Percentiles rank a stretch among this genome's conserved stretches.
Conservation (phyloP, 1,140 invertebrate species). For the Campoletis sonorensis region DNA sequence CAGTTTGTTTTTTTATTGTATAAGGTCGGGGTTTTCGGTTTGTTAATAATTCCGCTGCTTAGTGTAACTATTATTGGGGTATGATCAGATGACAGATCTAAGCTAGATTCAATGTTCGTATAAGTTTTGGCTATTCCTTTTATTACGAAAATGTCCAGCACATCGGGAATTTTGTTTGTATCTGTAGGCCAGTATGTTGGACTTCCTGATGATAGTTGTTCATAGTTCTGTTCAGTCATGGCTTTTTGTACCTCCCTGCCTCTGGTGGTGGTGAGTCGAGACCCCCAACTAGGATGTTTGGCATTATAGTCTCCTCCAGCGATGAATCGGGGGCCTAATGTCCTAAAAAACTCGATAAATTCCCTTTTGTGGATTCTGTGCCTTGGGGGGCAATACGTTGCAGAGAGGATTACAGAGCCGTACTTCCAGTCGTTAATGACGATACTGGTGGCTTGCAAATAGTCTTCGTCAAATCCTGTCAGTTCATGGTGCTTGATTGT, state of each 20-base stretch:
- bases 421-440: background rate
- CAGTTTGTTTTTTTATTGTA: conserved; percentile 46
- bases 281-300: conserved; percentile 71
- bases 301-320: conserved; percentile 72
- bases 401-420: background rate
- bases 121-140: conserved; percentile 42
- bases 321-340: conserved; percentile 53
- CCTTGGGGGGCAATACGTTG: conserved; percentile 11
- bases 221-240: conserved; percentile 56
- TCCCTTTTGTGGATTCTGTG: conserved; percentile 15
- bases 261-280: conserved; percentile 61
- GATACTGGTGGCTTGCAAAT: no score
- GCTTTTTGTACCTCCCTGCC: conserved; percentile 60
- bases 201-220: conserved; percentile 59
- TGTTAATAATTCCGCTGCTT: conserved; percentile 27
- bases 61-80: conserved; percentile 47
- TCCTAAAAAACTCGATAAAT: conserved; percentile 54
- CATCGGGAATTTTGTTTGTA: conserved; percentile 64
- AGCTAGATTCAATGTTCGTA: conserved; percentile 38
- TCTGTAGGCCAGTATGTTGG: conserved; percentile 71
- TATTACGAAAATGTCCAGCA: conserved; percentile 61
- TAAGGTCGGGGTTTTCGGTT: conserved; percentile 22
- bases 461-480: no score
- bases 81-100: conserved; percentile 57
- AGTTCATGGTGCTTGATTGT: no score